Evolutionary conservation across 64 coral and sea anemone genomes (phyloP).

Genomic region (Montipora cactus): DNA sequence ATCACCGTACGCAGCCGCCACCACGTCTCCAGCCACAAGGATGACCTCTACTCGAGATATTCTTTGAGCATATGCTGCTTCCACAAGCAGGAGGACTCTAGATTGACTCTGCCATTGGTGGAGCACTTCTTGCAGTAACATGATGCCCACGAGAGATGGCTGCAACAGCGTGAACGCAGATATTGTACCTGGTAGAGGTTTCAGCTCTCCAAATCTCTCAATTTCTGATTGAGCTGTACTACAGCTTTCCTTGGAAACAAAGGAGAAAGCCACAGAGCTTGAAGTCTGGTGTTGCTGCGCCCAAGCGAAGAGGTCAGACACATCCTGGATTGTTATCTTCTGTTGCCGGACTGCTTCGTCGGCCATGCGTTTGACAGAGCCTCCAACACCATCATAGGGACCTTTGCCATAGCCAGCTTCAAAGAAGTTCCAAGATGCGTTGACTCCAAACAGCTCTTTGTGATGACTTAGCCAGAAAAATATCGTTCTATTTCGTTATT

Average conservation of each 20-base stretch:
- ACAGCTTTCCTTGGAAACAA: conserved; percentile 19
- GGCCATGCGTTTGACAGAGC: conserved; percentile 29
- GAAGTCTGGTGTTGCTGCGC: not conserved
- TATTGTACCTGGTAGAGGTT: not conserved
- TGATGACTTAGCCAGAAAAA: conserved; percentile 43
- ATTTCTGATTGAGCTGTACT: too few species aligned
- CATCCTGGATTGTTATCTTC: conserved; percentile 44
- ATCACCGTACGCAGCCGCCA: too few species aligned
- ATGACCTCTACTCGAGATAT: not conserved
- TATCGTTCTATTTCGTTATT: conserved; percentile 68
- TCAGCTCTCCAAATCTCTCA: not conserved
- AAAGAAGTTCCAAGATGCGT: conserved; percentile 46
- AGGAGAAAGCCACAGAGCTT: conserved; percentile 20
- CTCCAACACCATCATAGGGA: conserved; percentile 49
- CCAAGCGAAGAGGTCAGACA: conserved; percentile 44
- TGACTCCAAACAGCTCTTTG: conserved; percentile 19
- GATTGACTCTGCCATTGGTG: not conserved
- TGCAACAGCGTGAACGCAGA: too few species aligned
- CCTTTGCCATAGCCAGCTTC: conserved; percentile 60
- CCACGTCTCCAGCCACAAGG: not conserved
- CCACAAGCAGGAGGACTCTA: conserved; percentile 25
- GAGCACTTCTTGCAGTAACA: conserved; percentile 36
- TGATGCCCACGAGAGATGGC: too few species aligned
- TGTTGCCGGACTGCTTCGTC: conserved; percentile 57
- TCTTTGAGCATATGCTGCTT: conserved; percentile 11